Conservation (phyloP, 1,140 invertebrate genomes). For the Argopecten irradians region DNA sequence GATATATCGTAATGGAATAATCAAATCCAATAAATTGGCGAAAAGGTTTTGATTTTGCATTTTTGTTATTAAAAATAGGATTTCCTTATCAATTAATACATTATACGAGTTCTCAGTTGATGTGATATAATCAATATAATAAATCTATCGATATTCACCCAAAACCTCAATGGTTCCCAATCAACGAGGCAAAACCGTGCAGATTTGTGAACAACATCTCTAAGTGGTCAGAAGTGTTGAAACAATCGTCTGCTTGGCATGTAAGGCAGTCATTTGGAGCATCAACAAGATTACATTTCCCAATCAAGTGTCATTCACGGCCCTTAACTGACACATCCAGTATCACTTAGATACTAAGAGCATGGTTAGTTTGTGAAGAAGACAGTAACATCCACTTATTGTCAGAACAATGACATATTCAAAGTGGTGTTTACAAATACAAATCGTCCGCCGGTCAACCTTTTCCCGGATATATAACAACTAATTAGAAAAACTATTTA, state of each 20-base stretch:
- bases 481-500: too few species aligned
- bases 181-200: neutral
- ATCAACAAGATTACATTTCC: neutral
- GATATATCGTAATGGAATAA: neutral
- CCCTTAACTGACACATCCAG: neutral
- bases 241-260: neutral
- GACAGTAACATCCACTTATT: neutral
- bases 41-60: too few species aligned
- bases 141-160: neutral
- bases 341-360: neutral
- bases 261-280: neutral
- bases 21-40: neutral
- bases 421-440: neutral
- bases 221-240: slow-evolving; percentile 6
- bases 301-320: neutral
- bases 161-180: neutral
- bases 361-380: neutral
- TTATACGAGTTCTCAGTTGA: neutral
- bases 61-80: neutral
- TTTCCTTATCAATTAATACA: neutral
- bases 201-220: neutral
- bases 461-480: neutral
- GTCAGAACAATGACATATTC: neutral
- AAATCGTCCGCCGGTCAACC: neutral
- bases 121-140: neutral